Conservation (phyloP, 1,140 invertebrate genomes). For the Drosophila bocqueti region DNA sequence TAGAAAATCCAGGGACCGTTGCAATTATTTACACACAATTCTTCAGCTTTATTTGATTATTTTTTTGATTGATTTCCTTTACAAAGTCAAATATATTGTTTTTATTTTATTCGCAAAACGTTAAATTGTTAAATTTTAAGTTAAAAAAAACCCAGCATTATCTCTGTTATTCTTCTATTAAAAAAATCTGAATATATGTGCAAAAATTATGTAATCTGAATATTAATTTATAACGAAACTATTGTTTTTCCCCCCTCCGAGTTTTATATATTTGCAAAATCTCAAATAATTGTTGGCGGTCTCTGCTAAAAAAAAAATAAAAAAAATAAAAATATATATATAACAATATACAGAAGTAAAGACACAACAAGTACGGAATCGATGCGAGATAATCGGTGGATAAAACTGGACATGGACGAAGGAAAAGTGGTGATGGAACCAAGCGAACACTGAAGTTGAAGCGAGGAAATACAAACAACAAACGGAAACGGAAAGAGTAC, state of each 20-base stretch:
- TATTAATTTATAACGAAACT: neutral
- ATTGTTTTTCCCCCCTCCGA: neutral
- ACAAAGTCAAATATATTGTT: neutral
- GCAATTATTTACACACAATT: slow-evolving; percentile 10
- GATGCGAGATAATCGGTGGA: neutral
- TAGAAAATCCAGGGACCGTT: slow-evolving; percentile 3
- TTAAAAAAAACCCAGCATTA: neutral
- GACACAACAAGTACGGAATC: slow-evolving; percentile 7
- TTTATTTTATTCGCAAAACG: neutral
- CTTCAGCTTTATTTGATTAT: neutral
- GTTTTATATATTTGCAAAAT: neutral
- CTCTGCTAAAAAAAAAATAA: neutral
- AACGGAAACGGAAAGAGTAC: slow-evolving; percentile 12
- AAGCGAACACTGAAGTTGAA: slow-evolving; percentile 9
- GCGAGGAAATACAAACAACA: slow-evolving; percentile 7
- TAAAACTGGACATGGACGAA: neutral
- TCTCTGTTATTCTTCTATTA: neutral
- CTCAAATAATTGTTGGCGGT: slow-evolving; percentile 6
- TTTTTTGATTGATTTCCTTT: neutral
- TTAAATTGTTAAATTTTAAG: neutral
- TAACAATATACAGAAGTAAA: neutral
- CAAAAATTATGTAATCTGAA: neutral
- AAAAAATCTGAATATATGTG: neutral
- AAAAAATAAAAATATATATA: neutral
- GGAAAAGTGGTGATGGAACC: slow-evolving; percentile 31